Evolutionary conservation across 1,140 invertebrate genomes (phyloP).

Genomic region (Polypedilum vanderplanki): DNA sequence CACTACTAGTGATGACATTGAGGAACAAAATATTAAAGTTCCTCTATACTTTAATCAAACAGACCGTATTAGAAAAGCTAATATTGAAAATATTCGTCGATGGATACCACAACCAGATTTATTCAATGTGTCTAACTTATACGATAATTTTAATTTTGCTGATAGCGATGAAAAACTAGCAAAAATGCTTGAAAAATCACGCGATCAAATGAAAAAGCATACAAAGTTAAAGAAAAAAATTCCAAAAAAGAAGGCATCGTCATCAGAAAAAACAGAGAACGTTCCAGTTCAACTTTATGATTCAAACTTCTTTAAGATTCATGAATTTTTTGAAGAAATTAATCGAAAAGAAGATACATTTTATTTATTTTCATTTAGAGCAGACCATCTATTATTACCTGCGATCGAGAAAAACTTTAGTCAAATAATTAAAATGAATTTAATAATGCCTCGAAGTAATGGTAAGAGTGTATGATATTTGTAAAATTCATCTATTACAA

Average conservation of each 20-base stretch:
- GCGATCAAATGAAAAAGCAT: not conserved
- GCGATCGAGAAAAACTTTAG: not conserved
- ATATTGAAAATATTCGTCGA: conserved; percentile 6
- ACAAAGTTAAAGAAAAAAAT: not conserved
- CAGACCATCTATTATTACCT: not conserved
- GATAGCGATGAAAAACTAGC: not conserved
- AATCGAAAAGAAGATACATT: conserved; percentile 1
- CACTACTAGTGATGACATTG: not conserved
- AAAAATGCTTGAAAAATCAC: not conserved
- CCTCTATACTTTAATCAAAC: conserved; percentile 19
- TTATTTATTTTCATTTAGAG: conserved; percentile 11
- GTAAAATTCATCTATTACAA: not conserved
- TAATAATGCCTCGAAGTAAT: conserved; percentile 10
- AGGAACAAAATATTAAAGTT: not conserved
- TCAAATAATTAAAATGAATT: conserved; percentile 21
- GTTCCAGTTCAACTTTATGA: not conserved
- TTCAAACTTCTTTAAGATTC: not conserved
- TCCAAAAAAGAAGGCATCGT: not conserved
- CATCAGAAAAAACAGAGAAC: not conserved
- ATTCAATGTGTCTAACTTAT: not conserved
- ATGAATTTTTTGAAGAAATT: conserved; percentile 24
- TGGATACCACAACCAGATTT: conserved; percentile 4
- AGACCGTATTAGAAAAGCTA: not conserved
- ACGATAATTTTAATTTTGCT: no score
- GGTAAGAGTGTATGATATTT: not conserved